Conservation (phyloP, 1,140 invertebrate genomes). For the Lordiphosa collinella region DNA sequence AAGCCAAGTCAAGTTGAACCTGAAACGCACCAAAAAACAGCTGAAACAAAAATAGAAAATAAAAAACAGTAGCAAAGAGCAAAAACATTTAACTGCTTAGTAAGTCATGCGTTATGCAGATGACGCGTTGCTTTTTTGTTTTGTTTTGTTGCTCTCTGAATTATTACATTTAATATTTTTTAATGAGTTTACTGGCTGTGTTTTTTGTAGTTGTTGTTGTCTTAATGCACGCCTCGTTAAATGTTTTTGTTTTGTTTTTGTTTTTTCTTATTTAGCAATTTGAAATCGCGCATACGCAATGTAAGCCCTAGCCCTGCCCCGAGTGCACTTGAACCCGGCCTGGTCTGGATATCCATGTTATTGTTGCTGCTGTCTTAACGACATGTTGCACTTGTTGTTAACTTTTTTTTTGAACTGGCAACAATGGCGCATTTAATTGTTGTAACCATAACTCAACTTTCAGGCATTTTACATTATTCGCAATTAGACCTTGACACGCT, state of each 20-base stretch:
- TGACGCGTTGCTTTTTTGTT: conserved; percentile 48
- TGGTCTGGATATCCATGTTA: conserved; percentile 29
- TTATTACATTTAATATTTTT: conserved; percentile 74
- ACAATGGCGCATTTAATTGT: conserved; percentile 11
- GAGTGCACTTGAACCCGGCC: conserved; percentile 57
- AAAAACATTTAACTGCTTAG: conserved; percentile 32
- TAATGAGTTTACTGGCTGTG: conserved; percentile 35
- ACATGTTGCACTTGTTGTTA: conserved; percentile 62
- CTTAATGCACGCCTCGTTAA: conserved; percentile 74
- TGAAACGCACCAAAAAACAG: conserved; percentile 13
- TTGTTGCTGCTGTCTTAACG: conserved; percentile 12
- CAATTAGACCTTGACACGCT: conserved; percentile 62
- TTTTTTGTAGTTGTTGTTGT: conserved; percentile 29
- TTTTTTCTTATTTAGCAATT: conserved; percentile 28
- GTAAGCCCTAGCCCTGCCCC: conserved; percentile 48
- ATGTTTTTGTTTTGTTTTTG: conserved; percentile 46
- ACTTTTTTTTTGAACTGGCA: conserved; percentile 42
- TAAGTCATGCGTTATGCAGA: conserved; percentile 68
- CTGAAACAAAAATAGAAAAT: neutral
- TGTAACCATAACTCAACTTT: conserved; percentile 15
- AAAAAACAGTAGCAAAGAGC: conserved; percentile 22
- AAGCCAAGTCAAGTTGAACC: conserved; percentile 18
- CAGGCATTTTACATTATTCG: conserved; percentile 60
- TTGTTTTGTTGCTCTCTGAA: conserved; percentile 43
- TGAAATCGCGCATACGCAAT: conserved; percentile 71